A percentile compares a stretch with the other conserved stretches of the same genome.
phyloP scores from a whole-genome alignment of 2,888 invertebrate genomes.

The Calameuta filiformis region DNA sequence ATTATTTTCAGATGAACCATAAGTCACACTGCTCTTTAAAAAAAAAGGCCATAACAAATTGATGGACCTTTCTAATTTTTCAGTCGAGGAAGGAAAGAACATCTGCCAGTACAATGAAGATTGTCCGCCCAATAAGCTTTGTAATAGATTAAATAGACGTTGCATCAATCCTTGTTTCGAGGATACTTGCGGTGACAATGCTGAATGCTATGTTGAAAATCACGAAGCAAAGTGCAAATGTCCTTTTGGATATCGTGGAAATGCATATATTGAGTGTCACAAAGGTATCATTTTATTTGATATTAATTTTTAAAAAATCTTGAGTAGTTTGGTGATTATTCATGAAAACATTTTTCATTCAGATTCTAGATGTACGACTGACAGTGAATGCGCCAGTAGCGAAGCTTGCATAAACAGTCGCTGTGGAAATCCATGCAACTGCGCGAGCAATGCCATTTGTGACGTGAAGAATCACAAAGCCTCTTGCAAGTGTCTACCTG shows the following conservation, averaged over 20 bases:
- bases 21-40: not conserved
- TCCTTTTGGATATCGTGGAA: constrained; percentile 78
- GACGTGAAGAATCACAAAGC: constrained; percentile 83
- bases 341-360: constrained; percentile 19
- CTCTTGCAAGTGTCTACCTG: constrained; percentile 84
- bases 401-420: constrained; percentile 83
- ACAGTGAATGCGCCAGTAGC: constrained; percentile 78
- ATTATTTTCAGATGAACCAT: constrained; percentile 3
- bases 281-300: constrained; percentile 66
- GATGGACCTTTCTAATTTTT: constrained; percentile 23
- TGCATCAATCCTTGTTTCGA: constrained; percentile 86
- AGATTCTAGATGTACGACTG: constrained; percentile 78
- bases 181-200: constrained; percentile 85
- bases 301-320: not conserved
- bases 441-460: constrained; percentile 84
- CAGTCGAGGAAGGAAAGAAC: constrained; percentile 68
- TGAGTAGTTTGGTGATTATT: not conserved
- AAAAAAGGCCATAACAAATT: not conserved
- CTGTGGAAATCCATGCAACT: constrained; percentile 82
- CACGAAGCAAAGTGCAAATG: constrained; percentile 84
- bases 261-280: constrained; percentile 80
- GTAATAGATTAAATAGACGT: constrained; percentile 84
- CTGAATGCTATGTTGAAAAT: constrained; percentile 80
- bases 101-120: constrained; percentile 92
- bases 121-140: constrained; percentile 86